Percentiles rank a stretch among this genome's conserved stretches.
phyloP scores from a whole-genome alignment of 2,113 vertebrate genomes.

The Colaptes auratus region DNA sequence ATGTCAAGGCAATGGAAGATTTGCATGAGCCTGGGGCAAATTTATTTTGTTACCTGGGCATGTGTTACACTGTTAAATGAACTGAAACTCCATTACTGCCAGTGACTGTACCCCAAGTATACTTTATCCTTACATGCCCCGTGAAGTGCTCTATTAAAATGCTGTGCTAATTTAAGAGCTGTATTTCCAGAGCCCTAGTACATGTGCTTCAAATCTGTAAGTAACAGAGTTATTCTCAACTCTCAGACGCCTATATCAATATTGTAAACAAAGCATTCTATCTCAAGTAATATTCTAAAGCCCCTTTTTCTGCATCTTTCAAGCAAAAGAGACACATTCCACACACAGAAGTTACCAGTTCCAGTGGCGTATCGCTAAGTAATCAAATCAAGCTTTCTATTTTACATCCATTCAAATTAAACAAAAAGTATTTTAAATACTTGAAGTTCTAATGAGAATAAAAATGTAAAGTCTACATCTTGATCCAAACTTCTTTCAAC shows the following conservation, averaged over 20 bases:
- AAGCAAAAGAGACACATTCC: neutral
- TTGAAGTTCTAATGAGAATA: neutral
- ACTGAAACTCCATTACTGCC: constrained; percentile 18
- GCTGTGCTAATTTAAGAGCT: neutral
- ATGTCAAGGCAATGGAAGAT: neutral
- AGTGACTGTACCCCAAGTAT: neutral
- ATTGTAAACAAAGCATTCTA: neutral
- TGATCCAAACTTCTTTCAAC: neutral
- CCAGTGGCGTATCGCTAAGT: neutral
- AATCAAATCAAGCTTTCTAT: neutral
- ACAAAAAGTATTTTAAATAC: neutral
- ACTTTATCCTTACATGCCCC: neutral
- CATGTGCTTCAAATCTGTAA: neutral
- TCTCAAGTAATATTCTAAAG: neutral
- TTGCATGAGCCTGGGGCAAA: neutral
- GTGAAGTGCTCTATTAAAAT: neutral
- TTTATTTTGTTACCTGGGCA: neutral
- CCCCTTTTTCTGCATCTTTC: neutral
- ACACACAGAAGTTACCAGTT: neutral
- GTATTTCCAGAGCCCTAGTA: neutral
- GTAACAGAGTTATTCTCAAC: neutral
- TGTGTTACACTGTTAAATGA: neutral
- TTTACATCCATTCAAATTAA: neutral
- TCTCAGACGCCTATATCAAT: neutral
- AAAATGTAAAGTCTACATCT: neutral